These are phyloP conservation scores for Cacatua alba DNA, from an alignment of 2,113 vertebrate species.

Conservation along the genomic window DNA sequence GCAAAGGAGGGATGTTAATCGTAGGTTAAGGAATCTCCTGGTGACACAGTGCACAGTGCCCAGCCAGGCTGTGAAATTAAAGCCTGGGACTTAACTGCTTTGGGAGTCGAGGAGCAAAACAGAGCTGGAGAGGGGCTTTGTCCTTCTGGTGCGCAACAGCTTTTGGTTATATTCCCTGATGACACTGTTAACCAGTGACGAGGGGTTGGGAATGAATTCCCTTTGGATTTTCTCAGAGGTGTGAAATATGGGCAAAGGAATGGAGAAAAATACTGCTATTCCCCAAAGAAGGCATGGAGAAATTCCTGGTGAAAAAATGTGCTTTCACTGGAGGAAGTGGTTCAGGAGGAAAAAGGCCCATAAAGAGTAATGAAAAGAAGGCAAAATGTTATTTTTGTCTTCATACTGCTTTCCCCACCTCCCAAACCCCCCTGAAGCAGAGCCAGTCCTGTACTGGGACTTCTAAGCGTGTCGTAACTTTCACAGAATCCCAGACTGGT, in stretches of 20 bases:
- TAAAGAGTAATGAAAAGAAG: slow-evolving; percentile 30
- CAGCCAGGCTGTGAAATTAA: neutral
- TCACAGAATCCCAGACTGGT: neutral
- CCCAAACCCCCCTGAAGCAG: neutral
- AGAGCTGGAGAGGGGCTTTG: neutral
- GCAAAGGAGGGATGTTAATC: neutral
- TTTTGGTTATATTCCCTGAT: rapidly evolving
- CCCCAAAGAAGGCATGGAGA: neutral
- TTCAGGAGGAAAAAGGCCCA: neutral
- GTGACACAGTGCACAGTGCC: neutral
- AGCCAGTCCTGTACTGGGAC: neutral
- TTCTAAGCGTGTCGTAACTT: neutral
- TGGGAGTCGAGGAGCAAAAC: neutral
- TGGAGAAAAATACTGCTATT: neutral
- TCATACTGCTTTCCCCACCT: neutral
- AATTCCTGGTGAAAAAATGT: neutral
- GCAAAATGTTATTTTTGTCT: neutral
- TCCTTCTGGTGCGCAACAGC: neutral
- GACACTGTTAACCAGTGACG: neutral
- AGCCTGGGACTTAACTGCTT: neutral
- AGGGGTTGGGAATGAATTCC: neutral
- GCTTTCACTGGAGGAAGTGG: neutral
- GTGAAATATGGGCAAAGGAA: neutral
- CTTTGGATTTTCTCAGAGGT: neutral
- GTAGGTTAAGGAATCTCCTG: neutral